phyloP scores from a whole-genome alignment of 2,797 vertebrate species.

The Sebastes itinus region DNA sequence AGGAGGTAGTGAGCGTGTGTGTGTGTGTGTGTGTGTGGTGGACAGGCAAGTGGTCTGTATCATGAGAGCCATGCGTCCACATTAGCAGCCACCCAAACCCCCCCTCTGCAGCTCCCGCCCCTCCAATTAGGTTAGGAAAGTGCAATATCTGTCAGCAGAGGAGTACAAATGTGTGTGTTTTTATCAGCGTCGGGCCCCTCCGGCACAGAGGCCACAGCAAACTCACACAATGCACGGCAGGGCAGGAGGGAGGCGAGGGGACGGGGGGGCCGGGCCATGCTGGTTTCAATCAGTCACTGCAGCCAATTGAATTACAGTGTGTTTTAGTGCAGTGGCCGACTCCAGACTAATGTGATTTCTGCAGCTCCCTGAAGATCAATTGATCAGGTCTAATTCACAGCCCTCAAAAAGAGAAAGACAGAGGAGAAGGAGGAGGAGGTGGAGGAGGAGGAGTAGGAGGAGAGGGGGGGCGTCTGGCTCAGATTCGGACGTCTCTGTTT shows the following conservation, averaged over 20 bases:
- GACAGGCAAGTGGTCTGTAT: slow-evolving; percentile 83
- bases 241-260: slow-evolving; percentile 55
- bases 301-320: slow-evolving; percentile 96
- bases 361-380: slow-evolving; percentile 98
- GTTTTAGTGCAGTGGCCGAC: slow-evolving; percentile 99
- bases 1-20: slow-evolving; percentile 13
- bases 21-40: slow-evolving; percentile 14
- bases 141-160: slow-evolving; percentile 99
- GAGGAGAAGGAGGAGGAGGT: slow-evolving; percentile 15
- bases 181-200: slow-evolving; percentile 87
- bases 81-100: slow-evolving; percentile 82
- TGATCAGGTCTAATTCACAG: slow-evolving; percentile 98
- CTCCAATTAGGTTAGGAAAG: slow-evolving; percentile 95
- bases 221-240: slow-evolving; percentile 78
- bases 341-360: slow-evolving; percentile 99
- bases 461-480: slow-evolving; percentile 40
- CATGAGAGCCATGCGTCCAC: slow-evolving; percentile 90
- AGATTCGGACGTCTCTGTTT: slow-evolving; percentile 50
- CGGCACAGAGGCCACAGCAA: slow-evolving; percentile 79
- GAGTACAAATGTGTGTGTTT: slow-evolving; percentile 98
- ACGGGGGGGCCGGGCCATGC: slow-evolving; percentile 79
- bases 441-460: neutral
- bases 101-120: slow-evolving; percentile 52
- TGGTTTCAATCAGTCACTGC: slow-evolving; percentile 98
- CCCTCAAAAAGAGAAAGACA: slow-evolving; percentile 81